A percentile compares a stretch with the other conserved stretches of the same genome.
phyloP scores from a whole-genome alignment of 1,140 invertebrate species.

The Diachasma alloeum region DNA sequence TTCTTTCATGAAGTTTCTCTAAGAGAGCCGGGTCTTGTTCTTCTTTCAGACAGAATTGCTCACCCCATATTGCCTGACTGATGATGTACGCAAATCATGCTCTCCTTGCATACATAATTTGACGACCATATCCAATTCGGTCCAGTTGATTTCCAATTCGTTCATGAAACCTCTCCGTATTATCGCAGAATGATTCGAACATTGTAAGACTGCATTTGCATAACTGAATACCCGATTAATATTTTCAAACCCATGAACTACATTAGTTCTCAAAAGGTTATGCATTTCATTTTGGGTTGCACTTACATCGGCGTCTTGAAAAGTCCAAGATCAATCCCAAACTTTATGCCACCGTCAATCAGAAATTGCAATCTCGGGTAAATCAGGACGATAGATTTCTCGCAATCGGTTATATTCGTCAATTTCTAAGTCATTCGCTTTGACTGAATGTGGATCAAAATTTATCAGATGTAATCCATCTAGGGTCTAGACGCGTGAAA shows the following conservation, averaged over 20 bases:
- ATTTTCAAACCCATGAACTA: not conserved
- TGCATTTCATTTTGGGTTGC: not conserved
- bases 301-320: not conserved
- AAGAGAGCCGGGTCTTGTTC: not conserved
- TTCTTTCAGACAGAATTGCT: not conserved
- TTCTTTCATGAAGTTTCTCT: too few relatives aligned
- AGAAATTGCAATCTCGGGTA: not conserved
- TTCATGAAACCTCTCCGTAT: not conserved
- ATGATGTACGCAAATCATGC: not conserved
- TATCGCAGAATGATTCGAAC: not conserved
- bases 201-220: not conserved
- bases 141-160: not conserved
- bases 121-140: not conserved
- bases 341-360: not conserved
- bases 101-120: not conserved
- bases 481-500: conserved; percentile 48
- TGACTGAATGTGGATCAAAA: conserved; percentile 19
- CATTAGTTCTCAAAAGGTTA: not conserved
- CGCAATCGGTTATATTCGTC: not conserved
- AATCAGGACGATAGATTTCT: too few relatives aligned
- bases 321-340: not conserved
- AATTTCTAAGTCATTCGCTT: not conserved
- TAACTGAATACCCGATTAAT: not conserved
- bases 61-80: not conserved
- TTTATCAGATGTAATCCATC: conserved; percentile 37